phyloP scores from a whole-genome alignment of 2,888 invertebrate genomes.

The Drosophila infuscata region DNA sequence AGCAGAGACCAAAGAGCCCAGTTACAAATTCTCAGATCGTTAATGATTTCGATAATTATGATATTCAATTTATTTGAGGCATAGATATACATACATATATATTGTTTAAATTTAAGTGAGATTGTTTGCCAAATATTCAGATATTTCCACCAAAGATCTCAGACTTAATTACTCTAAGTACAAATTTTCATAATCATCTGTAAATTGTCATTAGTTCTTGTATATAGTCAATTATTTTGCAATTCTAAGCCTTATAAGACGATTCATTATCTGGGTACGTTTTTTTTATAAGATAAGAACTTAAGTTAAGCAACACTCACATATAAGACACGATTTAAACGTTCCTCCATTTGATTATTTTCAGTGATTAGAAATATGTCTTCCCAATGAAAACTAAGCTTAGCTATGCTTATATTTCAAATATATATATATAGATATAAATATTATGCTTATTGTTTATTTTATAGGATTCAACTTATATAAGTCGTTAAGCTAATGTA shows the following conservation, averaged over 20 bases:
- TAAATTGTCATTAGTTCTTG: conserved; percentile 3
- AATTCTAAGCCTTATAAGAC: conserved; percentile 4
- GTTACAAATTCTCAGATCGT: conserved; percentile 50
- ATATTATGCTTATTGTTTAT: conserved; percentile 4
- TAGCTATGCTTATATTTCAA: conserved; percentile 22
- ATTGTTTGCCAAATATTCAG: conserved; percentile 16
- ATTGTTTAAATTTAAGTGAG: conserved; percentile 18
- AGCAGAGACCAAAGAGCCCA: conserved; percentile 42
- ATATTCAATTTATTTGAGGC: conserved; percentile 81
- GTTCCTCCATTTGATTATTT: conserved; percentile 49
- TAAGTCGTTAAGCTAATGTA: not conserved
- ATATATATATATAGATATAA: conserved; percentile 11
- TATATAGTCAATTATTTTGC: conserved; percentile 12
- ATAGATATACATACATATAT: not conserved
- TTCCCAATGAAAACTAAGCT: conserved; percentile 52
- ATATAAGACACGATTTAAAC: conserved; percentile 47
- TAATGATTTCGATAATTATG: conserved; percentile 83
- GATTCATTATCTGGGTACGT: not conserved
- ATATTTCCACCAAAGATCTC: conserved; percentile 73
- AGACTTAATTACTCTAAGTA: conserved; percentile 49
- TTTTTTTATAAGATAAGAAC: not conserved
- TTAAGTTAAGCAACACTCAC: conserved; percentile 10
- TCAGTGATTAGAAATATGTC: conserved; percentile 71
- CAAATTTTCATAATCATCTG: not conserved
- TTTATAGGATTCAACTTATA: not conserved